These are phyloP conservation scores for Stegophylla sp. DNA, from an alignment of 2,888 invertebrate genomes.

Conservation along the genomic window DNA sequence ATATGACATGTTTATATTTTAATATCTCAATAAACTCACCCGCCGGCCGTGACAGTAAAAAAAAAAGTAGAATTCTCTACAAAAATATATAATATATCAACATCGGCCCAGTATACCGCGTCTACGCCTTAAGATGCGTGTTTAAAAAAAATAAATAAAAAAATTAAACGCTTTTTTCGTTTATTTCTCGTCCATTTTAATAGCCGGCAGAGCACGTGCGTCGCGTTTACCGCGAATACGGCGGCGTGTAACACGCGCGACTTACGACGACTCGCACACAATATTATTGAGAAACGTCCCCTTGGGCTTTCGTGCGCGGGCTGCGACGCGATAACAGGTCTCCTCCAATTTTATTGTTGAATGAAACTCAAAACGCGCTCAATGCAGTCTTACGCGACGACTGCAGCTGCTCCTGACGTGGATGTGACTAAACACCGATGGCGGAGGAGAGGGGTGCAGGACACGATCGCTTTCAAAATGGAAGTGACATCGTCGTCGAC, in stretches of 20 bases:
- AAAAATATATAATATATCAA: too few relatives aligned
- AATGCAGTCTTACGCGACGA: slow-evolving; percentile 26
- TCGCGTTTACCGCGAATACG: not conserved
- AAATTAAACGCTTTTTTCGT: too few relatives aligned
- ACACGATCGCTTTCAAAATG: slow-evolving; percentile 28
- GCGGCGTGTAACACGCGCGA: not conserved
- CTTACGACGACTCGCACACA: not conserved
- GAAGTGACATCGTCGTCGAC: slow-evolving; percentile 20
- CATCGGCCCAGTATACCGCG: too few relatives aligned
- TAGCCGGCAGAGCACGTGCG: too few relatives aligned
- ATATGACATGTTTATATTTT: too few relatives aligned
- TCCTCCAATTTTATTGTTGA: not conserved
- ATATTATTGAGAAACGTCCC: not conserved
- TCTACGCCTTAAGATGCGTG: too few relatives aligned
- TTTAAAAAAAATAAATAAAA: too few relatives aligned
- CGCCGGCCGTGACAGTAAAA: too few relatives aligned
- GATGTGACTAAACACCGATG: not conserved
- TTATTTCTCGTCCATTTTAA: too few relatives aligned
- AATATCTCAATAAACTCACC: too few relatives aligned
- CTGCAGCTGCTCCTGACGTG: slow-evolving; percentile 30
- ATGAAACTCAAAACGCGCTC: slow-evolving; percentile 35
- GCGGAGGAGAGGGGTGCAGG: not conserved
- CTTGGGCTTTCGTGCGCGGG: not conserved
- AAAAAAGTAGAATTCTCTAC: too few relatives aligned
- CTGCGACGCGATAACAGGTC: slow-evolving; percentile 25